A percentile compares a stretch with the other conserved stretches of the same genome.
phyloP scores from a whole-genome alignment of 2,888 invertebrate genomes.

The Cantharis lateralis region DNA sequence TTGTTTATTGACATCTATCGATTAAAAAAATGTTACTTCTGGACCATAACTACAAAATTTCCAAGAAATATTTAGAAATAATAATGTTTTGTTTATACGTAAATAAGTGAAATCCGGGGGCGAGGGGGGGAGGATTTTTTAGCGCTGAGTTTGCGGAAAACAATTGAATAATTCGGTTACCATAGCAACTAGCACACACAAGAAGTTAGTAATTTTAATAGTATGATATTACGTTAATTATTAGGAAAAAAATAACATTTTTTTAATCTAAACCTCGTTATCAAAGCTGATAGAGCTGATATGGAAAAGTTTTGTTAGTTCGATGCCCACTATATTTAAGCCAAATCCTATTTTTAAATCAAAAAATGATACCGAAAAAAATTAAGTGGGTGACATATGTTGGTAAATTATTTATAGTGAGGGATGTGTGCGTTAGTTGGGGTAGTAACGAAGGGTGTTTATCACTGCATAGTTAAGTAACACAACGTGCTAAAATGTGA shows the following conservation, averaged over 20 bases:
- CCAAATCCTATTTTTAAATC: background rate
- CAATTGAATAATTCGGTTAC: background rate
- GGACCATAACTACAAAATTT: background rate
- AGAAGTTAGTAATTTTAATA: background rate
- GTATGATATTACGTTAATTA: background rate
- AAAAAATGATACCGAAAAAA: background rate
- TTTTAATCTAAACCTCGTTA: background rate
- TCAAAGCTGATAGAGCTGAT: background rate
- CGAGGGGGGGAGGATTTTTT: background rate
- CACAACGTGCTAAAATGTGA: background rate
- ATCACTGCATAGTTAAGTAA: background rate
- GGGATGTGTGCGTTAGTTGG: background rate
- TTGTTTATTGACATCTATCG: slow-evolving; percentile 1
- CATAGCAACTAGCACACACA: background rate
- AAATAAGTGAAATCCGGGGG: background rate
- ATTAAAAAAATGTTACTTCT: background rate
- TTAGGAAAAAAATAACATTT: background rate
- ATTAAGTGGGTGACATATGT: background rate
- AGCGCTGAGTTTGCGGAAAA: background rate
- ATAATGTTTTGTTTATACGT: background rate
- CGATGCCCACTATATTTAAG: background rate
- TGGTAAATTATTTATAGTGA: background rate
- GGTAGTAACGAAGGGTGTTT: background rate
- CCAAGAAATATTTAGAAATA: background rate
- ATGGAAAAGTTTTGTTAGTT: background rate